Percentiles rank a stretch among this genome's conserved stretches.
phyloP scores from a whole-genome alignment of 2,888 invertebrate species.

The Hirtodrosophila alboralis region DNA sequence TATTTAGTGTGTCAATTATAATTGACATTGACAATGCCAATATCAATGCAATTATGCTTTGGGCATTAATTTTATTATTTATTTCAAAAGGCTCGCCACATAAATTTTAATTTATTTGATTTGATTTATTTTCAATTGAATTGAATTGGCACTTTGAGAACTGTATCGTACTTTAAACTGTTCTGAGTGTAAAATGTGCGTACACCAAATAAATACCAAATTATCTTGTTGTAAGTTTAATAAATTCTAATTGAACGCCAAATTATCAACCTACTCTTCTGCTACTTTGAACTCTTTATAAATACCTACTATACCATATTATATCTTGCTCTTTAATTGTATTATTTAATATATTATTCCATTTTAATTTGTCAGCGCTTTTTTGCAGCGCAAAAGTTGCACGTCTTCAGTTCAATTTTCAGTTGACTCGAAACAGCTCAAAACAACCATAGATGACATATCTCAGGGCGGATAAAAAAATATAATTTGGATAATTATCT shows the following conservation, averaged over 20 bases:
- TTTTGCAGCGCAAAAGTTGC: slow-evolving; percentile 73
- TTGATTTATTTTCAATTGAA: slow-evolving; percentile 29
- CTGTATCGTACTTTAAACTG: slow-evolving; percentile 68
- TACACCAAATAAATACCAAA: slow-evolving; percentile 63
- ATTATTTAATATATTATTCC: slow-evolving; percentile 14
- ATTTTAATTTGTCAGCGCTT: slow-evolving; percentile 44
- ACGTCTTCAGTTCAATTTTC: slow-evolving; percentile 80
- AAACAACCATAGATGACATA: slow-evolving; percentile 12
- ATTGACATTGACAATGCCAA: slow-evolving; percentile 20
- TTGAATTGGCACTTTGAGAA: slow-evolving; percentile 75
- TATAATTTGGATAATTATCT: slow-evolving; percentile 50
- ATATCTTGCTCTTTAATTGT: slow-evolving; percentile 44
- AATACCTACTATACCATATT: too few species aligned
- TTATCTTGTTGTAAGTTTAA: slow-evolving; percentile 74
- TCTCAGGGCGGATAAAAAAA: slow-evolving; percentile 24
- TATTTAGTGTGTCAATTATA: slow-evolving; percentile 27
- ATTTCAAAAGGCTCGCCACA: slow-evolving; percentile 47
- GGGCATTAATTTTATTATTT: slow-evolving; percentile 37
- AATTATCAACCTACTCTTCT: slow-evolving; percentile 71
- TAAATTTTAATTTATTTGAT: slow-evolving; percentile 42
- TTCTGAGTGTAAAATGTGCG: slow-evolving; percentile 76
- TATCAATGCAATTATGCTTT: slow-evolving; percentile 26
- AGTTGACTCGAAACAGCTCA: slow-evolving; percentile 24
- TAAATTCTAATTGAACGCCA: slow-evolving; percentile 67
- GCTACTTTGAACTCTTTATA: slow-evolving; percentile 64